Evolutionary conservation across 2,797 vertebrate species (phyloP).

Genomic region (Phataginus tricuspis): DNA sequence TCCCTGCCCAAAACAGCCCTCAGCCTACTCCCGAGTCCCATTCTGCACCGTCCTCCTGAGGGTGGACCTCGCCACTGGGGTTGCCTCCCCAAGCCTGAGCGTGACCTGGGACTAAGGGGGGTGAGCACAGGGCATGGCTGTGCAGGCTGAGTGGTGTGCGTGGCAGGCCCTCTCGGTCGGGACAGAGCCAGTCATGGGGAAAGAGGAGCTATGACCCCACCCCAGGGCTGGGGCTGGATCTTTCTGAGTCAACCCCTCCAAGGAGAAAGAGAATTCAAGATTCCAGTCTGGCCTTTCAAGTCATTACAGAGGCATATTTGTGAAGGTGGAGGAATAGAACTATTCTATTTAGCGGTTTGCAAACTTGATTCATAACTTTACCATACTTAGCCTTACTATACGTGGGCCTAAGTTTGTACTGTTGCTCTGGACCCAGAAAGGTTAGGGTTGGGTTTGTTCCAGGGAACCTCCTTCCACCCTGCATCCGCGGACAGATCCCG

Average conservation of each 20-base stretch:
- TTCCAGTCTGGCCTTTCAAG: background rate
- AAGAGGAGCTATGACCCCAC: rapidly evolving
- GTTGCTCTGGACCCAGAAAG: too few species aligned
- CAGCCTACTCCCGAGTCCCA: background rate
- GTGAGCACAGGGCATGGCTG: rapidly evolving
- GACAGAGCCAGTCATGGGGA: background rate
- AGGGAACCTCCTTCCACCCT: rapidly evolving
- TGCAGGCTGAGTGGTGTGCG: background rate
- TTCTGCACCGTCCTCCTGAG: background rate
- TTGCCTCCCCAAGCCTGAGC: too few species aligned
- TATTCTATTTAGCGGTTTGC: background rate
- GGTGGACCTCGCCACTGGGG: too few species aligned
- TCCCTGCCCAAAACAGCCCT: background rate
- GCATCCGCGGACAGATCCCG: rapidly evolving
- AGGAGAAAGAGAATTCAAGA: background rate
- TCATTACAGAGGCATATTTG: background rate
- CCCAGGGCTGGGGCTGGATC: background rate
- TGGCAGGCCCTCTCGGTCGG: rapidly evolving
- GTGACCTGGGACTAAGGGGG: background rate
- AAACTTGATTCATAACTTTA: background rate
- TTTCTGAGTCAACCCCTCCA: background rate
- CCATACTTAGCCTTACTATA: background rate
- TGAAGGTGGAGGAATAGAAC: background rate
- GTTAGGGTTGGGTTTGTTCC: rapidly evolving
- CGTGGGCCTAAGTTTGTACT: rapidly evolving